Percentiles rank a stretch among this genome's conserved stretches.
Conservation (phyloP, 1,140 invertebrate species). For the Anastrepha obliqua region DNA sequence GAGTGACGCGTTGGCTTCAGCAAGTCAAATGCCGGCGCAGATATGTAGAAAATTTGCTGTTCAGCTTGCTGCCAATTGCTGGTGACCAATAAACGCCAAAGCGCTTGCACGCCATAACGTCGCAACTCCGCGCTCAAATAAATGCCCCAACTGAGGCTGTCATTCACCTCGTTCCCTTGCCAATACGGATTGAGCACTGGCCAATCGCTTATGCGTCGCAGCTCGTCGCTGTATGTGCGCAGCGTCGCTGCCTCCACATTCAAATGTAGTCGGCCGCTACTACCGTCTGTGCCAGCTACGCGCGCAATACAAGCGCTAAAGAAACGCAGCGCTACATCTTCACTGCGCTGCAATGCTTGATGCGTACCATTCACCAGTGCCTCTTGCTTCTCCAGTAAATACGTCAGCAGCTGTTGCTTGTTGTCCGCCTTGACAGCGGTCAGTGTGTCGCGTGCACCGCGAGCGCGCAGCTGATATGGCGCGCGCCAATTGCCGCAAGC, state of each 20-base stretch:
- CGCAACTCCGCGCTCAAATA: slow-evolving; percentile 62
- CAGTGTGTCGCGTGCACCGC: slow-evolving; percentile 64
- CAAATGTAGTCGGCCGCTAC: background rate
- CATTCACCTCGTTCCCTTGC: background rate
- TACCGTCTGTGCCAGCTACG: background rate
- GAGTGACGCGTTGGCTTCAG: slow-evolving; percentile 38
- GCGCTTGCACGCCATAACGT: slow-evolving; percentile 62
- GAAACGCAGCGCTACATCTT: slow-evolving; percentile 54
- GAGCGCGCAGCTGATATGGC: slow-evolving; percentile 53
- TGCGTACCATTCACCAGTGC: background rate
- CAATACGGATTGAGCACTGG: slow-evolving; percentile 59
- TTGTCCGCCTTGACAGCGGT: slow-evolving; percentile 62
- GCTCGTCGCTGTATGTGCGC: slow-evolving; percentile 61
- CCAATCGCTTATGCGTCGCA: slow-evolving; percentile 60
- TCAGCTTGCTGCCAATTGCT: slow-evolving; percentile 68
- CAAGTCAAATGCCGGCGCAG: slow-evolving; percentile 63
- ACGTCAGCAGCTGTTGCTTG: slow-evolving; percentile 62
- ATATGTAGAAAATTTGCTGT: slow-evolving; percentile 65
- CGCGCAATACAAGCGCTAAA: slow-evolving; percentile 63
- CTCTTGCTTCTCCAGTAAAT: slow-evolving; percentile 57
- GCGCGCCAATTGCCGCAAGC: slow-evolving; percentile 70
- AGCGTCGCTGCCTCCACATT: slow-evolving; percentile 57
- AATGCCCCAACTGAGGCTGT: slow-evolving; percentile 61
- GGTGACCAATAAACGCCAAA: slow-evolving; percentile 64
- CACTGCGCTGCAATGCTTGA: background rate